phyloP scores from a whole-genome alignment of 1,140 invertebrate species.

The Drosophila insularis region DNA sequence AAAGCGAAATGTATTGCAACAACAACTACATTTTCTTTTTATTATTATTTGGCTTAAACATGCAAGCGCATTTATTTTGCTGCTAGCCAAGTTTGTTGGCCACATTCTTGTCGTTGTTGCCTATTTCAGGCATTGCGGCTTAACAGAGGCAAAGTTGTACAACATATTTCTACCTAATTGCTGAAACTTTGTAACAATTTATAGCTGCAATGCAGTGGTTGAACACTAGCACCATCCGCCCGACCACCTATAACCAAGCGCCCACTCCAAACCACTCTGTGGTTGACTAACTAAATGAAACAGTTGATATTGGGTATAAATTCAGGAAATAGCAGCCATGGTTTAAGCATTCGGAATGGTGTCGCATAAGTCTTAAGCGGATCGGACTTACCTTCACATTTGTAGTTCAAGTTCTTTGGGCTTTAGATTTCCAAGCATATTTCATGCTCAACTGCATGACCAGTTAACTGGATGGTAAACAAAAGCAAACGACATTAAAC shows the following conservation, averaged over 20 bases:
- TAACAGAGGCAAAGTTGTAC: conserved; percentile 49
- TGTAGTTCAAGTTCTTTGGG: conserved; percentile 35
- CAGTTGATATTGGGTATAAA: conserved; percentile 59
- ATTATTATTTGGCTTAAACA: conserved; percentile 71
- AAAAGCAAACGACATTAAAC: conserved; percentile 67
- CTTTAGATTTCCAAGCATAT: conserved; percentile 52
- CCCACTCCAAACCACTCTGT: background rate
- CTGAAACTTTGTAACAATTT: conserved; percentile 75
- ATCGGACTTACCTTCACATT: conserved; percentile 1
- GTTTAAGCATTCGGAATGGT: conserved; percentile 34
- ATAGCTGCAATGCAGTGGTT: conserved; percentile 75
- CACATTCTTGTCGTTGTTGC: conserved; percentile 33
- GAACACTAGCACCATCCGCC: background rate
- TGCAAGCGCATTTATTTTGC: conserved; percentile 74
- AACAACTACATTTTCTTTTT: conserved; percentile 58
- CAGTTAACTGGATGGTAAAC: conserved; percentile 38
- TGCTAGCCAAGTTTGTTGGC: conserved; percentile 47
- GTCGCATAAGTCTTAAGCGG: conserved; percentile 41
- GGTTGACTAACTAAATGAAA: conserved; percentile 56
- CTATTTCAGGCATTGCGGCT: conserved; percentile 33
- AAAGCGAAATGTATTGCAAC: conserved; percentile 7
- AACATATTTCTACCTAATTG: conserved; percentile 75
- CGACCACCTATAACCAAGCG: background rate
- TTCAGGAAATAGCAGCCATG: conserved; percentile 32
- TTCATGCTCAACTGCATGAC: conserved; percentile 66